phyloP scores from a whole-genome alignment of 1,140 invertebrate species.

The Rhynchophorus ferrugineus region DNA sequence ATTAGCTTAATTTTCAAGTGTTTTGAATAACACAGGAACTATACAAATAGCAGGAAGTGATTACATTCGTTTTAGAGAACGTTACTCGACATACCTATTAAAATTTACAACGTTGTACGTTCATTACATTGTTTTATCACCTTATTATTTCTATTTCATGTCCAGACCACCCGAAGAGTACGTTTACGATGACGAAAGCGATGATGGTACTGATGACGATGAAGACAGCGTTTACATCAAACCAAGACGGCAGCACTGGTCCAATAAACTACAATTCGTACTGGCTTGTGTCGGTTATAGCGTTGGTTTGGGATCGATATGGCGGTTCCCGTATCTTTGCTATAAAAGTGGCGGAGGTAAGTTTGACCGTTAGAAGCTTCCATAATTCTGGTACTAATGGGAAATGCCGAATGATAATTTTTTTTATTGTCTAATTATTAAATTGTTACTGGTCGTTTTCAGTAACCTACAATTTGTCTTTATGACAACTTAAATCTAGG shows the following conservation, averaged over 20 bases:
- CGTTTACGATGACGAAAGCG: constrained; percentile 57
- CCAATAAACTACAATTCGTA: constrained; percentile 84
- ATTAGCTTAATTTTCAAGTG: too few relatives aligned
- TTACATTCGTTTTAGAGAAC: background rate
- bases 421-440: too few relatives aligned
- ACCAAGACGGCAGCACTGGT: constrained; percentile 73
- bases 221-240: constrained; percentile 58
- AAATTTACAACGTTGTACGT: too few relatives aligned
- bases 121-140: too few relatives aligned
- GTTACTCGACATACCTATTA: background rate
- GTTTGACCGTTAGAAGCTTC: constrained; percentile 10
- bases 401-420: too few relatives aligned
- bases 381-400: background rate
- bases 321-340: constrained; percentile 80
- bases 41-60: background rate
- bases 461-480: too few relatives aligned
- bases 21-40: background rate
- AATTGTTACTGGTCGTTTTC: too few relatives aligned
- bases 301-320: constrained; percentile 86
- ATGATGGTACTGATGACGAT: constrained; percentile 49
- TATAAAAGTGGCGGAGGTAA: constrained; percentile 79
- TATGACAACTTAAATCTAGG: too few relatives aligned
- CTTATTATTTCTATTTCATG: too few relatives aligned
- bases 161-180: constrained; percentile 61
- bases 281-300: constrained; percentile 86